Percentiles rank a stretch among this genome's conserved stretches.
phyloP scores from a whole-genome alignment of 2,113 vertebrate genomes.

The Corythornis madagascariensis region DNA sequence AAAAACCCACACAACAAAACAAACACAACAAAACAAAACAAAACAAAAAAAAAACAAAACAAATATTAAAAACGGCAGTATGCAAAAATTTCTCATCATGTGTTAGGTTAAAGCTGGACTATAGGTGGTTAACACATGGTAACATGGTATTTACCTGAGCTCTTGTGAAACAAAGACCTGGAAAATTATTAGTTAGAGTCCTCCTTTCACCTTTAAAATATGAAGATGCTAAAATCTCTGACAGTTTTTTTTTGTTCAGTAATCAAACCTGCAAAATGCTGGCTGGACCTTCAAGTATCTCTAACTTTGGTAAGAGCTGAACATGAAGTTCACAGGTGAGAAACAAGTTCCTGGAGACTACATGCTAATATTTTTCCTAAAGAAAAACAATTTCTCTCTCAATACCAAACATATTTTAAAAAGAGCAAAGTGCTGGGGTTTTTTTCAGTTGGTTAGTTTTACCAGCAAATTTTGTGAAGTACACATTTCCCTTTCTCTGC shows the following conservation, averaged over 20 bases:
- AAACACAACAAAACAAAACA: no score
- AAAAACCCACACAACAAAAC: neutral
- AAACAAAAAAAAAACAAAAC: no score
- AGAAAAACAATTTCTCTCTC: neutral
- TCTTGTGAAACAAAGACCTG: neutral
- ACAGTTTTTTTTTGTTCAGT: neutral
- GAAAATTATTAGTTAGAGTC: neutral
- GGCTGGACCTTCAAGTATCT: neutral
- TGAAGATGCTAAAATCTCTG: neutral
- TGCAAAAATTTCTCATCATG: neutral
- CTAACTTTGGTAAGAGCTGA: neutral
- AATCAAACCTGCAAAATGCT: neutral
- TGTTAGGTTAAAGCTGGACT: neutral
- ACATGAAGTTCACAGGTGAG: accelerated
- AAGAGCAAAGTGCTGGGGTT: accelerated
- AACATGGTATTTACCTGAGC: neutral
- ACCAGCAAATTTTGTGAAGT: neutral
- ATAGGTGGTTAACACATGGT: neutral
- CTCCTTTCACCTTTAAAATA: neutral
- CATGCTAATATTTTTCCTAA: neutral
- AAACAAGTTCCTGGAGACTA: neutral
- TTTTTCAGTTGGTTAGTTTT: neutral
- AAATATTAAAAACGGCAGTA: neutral
- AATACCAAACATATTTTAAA: neutral
- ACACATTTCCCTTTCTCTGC: neutral